Percentiles rank a stretch among this genome's conserved stretches.
phyloP scores from a whole-genome alignment of 2,797 vertebrate genomes.

The Neoniphon sammara region DNA sequence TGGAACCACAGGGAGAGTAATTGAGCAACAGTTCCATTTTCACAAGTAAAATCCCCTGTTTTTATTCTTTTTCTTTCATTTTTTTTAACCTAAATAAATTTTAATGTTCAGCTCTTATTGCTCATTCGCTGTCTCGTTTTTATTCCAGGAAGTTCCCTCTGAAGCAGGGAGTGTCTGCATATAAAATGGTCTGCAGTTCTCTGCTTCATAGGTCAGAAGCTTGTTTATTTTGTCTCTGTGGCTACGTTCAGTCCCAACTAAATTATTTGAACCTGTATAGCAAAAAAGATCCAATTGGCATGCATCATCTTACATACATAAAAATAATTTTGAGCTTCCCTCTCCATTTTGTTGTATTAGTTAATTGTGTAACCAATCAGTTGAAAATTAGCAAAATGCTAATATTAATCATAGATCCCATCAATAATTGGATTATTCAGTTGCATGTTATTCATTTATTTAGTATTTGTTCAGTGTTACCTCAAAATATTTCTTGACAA shows the following conservation, averaged over 20 bases:
- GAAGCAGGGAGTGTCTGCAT: conserved; percentile 99
- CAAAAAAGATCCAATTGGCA: conserved; percentile 72
- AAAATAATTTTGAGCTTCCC: conserved; percentile 50
- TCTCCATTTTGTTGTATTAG: conserved; percentile 46
- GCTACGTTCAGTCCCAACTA: conserved; percentile 95
- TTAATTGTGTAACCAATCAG: conserved; percentile 26
- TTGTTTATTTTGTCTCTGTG: conserved; percentile 99
- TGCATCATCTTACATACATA: conserved; percentile 75
- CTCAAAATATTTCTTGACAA: conserved; percentile 22
- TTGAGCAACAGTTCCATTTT: conserved; percentile 61
- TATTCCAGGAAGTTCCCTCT: conserved; percentile 99
- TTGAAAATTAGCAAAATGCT: conserved; percentile 52
- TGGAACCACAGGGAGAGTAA: conserved; percentile 49
- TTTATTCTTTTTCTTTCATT: conserved; percentile 12
- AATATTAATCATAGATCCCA: conserved; percentile 37
- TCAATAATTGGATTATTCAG: conserved; percentile 22
- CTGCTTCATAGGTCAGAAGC: conserved; percentile 99
- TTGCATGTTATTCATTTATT: conserved; percentile 27
- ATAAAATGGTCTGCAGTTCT: conserved; percentile 99
- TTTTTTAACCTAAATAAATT: conserved; percentile 80
- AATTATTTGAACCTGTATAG: conserved; percentile 71
- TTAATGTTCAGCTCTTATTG: conserved; percentile 95
- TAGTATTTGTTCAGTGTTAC: conserved; percentile 8
- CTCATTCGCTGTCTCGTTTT: conserved; percentile 99
- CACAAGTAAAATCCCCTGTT: conserved; percentile 58